Evolutionary conservation across 2,888 invertebrate genomes (phyloP).

Genomic region (Pheosia gnoma): DNA sequence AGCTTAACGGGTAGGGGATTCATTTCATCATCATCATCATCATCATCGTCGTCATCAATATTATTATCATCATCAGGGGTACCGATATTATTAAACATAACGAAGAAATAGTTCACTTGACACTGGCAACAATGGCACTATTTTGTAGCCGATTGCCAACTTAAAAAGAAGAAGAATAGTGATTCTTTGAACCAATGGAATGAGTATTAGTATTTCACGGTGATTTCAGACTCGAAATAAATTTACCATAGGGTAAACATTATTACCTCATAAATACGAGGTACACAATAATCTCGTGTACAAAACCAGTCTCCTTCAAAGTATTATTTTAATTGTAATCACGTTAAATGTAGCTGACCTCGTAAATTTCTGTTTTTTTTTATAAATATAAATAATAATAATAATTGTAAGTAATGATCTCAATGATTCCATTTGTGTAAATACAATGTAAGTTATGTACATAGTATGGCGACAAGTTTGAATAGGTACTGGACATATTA

Average conservation of each 20-base stretch:
- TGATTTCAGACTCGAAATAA: conserved; percentile 33
- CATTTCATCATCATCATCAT: no score
- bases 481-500: conserved; percentile 53
- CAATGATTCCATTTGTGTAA: conserved; percentile 83
- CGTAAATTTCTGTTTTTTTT: conserved; percentile 67
- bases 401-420: conserved; percentile 81
- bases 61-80: no score
- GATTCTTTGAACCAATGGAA: background rate
- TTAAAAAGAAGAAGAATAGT: no score
- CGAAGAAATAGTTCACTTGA: no score
- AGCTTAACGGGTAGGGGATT: no score
- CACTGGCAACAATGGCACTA: no score
- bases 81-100: no score
- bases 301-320: conserved; percentile 78
- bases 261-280: conserved; percentile 66
- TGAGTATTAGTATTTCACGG: conserved; percentile 21
- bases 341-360: conserved; percentile 61
- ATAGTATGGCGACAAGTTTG: conserved; percentile 53
- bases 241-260: conserved; percentile 37
- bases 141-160: no score
- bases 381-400: conserved; percentile 51
- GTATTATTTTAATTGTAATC: conserved; percentile 74
- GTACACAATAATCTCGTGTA: conserved; percentile 53
- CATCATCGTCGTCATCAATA: no score
- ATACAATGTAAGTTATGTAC: conserved; percentile 70